Evolutionary conservation across 2,888 invertebrate species (phyloP), one percentile per base, ranked within the genome.

Genomic region (Cremastobaeus sp.): DNA sequence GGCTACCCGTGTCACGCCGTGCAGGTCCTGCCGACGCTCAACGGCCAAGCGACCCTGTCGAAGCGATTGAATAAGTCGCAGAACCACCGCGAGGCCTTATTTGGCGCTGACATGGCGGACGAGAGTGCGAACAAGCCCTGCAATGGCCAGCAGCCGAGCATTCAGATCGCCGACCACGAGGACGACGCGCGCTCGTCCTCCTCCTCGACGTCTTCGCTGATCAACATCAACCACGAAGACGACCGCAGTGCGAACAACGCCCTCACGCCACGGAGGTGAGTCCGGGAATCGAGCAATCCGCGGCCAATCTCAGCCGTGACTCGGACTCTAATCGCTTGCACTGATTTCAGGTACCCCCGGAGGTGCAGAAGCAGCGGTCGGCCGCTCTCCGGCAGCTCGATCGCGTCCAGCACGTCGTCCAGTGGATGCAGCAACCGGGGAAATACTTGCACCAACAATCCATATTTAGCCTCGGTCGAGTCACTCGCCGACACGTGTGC

Each of bases 391-490:
- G 91, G 93, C 87, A 93, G 93, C 84, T 95, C 95, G 71, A 92
- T 95, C 80, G 92, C 93, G 8, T 94, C 94, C 93, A 86, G 86
- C 78, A 86, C 86, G 17, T 87, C 86, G 4, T 87, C 87, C 48
- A 85, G 86, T 73, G 81, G 88, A 77, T 87, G 88, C 77, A 88
- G 88, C 66, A 88, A 88, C 84, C 88, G 92, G 80, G 92, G 91
- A 54, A 91, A 91, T 35, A 91, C 91, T 77, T 91, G 92, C 80
- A 90, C 92, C 78, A 92, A 92, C 78, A 93, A 93, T 34, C 94
- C 94, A 11, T 96, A 96, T 88, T 89, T 96, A 84, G 96, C 96
- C 55, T 96, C 95, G 28, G 94, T 95, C 52, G 96, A 96, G 86
- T 95, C 95, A 79, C 89, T 96, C 79, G 95, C 94, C 69, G 94